phyloP scores from a whole-genome alignment of 1,140 invertebrate species.

The Drosophila sechellia region DNA sequence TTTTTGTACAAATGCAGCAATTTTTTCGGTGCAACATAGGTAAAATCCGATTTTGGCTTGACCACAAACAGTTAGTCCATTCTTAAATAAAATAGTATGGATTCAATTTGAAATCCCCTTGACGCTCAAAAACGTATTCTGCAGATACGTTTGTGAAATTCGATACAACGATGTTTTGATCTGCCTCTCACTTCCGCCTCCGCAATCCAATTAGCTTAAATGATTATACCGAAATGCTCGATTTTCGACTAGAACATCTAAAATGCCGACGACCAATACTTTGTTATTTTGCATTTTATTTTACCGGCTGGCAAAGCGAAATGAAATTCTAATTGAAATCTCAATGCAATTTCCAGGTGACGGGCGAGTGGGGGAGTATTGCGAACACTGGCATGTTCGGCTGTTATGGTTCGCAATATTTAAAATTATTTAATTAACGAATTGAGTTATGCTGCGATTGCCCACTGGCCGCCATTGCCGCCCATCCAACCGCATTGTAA shows the following conservation, averaged over 20 bases:
- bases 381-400: slow-evolving; percentile 20
- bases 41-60: not conserved
- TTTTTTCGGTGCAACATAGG: too few relatives aligned
- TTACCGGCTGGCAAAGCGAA: slow-evolving; percentile 41
- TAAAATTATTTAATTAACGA: slow-evolving; percentile 83
- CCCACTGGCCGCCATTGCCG: slow-evolving; percentile 7
- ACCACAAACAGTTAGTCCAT: not conserved
- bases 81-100: not conserved
- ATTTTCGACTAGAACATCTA: slow-evolving; percentile 11
- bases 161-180: not conserved
- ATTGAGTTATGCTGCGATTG: slow-evolving; percentile 71
- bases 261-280: slow-evolving; percentile 32
- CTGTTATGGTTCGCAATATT: slow-evolving; percentile 76
- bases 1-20: too few relatives aligned
- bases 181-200: not conserved
- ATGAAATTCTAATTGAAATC: slow-evolving; percentile 79
- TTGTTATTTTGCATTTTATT: slow-evolving; percentile 44
- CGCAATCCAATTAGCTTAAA: slow-evolving; percentile 28
- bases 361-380: slow-evolving; percentile 9
- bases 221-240: slow-evolving; percentile 30
- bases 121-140: not conserved
- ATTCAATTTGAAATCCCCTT: not conserved
- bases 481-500: slow-evolving; percentile 28
- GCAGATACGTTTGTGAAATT: not conserved
- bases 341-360: slow-evolving; percentile 59